Evolutionary conservation across 2,113 vertebrate species (phyloP).

Genomic region (Pelodiscus sinensis): DNA sequence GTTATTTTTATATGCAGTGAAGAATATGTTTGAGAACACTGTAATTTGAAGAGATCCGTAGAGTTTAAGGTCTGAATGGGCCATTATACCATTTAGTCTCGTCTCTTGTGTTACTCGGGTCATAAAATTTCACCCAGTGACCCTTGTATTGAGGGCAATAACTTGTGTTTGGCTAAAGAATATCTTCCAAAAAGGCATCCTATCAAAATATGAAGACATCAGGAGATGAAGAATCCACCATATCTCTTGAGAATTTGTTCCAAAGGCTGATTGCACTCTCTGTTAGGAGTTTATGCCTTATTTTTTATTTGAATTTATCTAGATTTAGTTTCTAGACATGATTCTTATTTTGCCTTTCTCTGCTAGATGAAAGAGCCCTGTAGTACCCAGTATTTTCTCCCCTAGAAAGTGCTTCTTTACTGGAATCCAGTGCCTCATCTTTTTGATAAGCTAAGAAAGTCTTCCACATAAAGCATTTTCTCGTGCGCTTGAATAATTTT

Average conservation of each 20-base stretch:
- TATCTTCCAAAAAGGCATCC: background rate
- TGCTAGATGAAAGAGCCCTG: background rate
- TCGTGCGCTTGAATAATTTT: background rate
- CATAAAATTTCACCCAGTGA: background rate
- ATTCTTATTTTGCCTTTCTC: background rate
- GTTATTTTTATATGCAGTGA: background rate
- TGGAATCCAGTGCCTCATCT: background rate
- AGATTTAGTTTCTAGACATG: background rate
- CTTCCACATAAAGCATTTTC: background rate
- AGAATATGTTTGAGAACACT: background rate
- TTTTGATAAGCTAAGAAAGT: background rate
- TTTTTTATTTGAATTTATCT: background rate
- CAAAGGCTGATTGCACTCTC: background rate
- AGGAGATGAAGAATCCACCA: background rate
- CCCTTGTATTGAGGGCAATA: background rate
- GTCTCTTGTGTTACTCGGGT: background rate
- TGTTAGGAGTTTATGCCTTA: background rate
- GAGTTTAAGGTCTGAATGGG: accelerated
- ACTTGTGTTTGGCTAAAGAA: background rate
- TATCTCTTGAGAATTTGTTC: background rate
- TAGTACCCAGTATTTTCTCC: background rate
- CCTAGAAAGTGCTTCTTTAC: background rate
- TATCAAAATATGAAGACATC: background rate
- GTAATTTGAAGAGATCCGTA: background rate
- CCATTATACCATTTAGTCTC: accelerated